A percentile compares a stretch with the other conserved stretches of the same genome.
These are phyloP conservation scores for Neelides sp. DNA, from an alignment of 1,140 invertebrate genomes.

Conservation along the genomic window DNA sequence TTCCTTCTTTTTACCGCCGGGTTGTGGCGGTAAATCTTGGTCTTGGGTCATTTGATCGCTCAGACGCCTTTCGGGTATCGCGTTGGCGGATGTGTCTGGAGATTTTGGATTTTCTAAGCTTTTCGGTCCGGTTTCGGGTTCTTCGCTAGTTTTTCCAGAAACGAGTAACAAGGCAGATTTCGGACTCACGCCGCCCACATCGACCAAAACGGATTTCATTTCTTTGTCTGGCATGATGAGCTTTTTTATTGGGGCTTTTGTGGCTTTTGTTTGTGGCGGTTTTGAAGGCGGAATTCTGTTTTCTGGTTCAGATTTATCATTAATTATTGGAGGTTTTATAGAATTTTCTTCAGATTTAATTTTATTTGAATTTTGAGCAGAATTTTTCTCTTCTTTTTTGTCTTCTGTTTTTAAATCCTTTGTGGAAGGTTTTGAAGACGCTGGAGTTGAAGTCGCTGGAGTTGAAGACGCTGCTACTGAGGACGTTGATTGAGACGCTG, in stretches of 20 bases:
- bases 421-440: conserved; percentile 6
- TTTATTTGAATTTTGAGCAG: conserved; percentile 4
- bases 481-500: too few relatives aligned
- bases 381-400: neutral
- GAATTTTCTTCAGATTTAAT: conserved; percentile 19
- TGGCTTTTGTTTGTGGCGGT: neutral
- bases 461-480: neutral
- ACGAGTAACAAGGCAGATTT: conserved; percentile 28
- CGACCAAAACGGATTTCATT: conserved; percentile 25
- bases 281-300: neutral
- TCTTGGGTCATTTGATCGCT: conserved; percentile 8
- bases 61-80: conserved; percentile 32
- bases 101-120: conserved; percentile 7
- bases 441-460: neutral
- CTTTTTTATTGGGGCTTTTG: conserved; percentile 4
- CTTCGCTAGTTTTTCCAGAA: conserved; percentile 19
- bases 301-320: too few relatives aligned
- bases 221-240: conserved; percentile 17
- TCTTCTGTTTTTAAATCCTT: conserved; percentile 1
- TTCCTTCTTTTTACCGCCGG: conserved; percentile 15
- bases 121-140: conserved; percentile 8
- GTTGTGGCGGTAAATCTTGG: conserved; percentile 32
- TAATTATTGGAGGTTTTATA: neutral
- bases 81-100: neutral
- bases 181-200: conserved; percentile 22